Percentiles rank a stretch among this genome's conserved stretches.
These are phyloP conservation scores for Eulemur macaco DNA, from an alignment of 2,113 vertebrate genomes.

Conservation along the genomic window DNA sequence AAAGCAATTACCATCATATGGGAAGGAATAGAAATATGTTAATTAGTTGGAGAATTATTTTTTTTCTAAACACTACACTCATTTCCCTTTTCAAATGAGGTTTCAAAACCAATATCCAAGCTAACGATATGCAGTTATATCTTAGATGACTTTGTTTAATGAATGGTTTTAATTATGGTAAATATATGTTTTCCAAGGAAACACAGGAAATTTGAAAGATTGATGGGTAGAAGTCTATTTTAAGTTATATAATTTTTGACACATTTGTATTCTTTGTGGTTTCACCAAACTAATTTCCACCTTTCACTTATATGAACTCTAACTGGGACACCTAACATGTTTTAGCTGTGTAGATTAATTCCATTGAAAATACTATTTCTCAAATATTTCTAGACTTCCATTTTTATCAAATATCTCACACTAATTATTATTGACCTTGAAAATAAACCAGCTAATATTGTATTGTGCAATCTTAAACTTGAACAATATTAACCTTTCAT, in stretches of 20 bases:
- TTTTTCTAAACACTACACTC: not conserved
- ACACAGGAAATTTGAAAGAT: not conserved
- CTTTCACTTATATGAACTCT: not conserved
- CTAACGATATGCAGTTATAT: not conserved
- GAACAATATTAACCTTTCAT: not conserved
- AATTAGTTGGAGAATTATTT: not conserved
- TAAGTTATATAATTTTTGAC: not conserved
- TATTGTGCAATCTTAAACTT: not conserved
- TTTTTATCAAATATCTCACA: not conserved
- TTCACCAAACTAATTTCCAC: not conserved
- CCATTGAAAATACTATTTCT: not conserved
- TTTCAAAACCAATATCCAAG: not conserved
- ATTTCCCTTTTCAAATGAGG: not conserved
- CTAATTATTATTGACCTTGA: not conserved
- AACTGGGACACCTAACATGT: not conserved
- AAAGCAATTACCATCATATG: not conserved
- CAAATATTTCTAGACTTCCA: not conserved
- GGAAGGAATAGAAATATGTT: not conserved
- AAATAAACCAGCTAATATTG: not conserved
- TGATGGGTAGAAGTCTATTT: not conserved
- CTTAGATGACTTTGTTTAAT: not conserved
- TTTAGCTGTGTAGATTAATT: not conserved
- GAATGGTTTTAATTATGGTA: not conserved
- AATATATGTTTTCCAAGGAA: not conserved
- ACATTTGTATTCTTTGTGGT: not conserved